phyloP scores from a whole-genome alignment of 92 coral and sea anemone genomes.

The Epizoanthus ramosus region DNA sequence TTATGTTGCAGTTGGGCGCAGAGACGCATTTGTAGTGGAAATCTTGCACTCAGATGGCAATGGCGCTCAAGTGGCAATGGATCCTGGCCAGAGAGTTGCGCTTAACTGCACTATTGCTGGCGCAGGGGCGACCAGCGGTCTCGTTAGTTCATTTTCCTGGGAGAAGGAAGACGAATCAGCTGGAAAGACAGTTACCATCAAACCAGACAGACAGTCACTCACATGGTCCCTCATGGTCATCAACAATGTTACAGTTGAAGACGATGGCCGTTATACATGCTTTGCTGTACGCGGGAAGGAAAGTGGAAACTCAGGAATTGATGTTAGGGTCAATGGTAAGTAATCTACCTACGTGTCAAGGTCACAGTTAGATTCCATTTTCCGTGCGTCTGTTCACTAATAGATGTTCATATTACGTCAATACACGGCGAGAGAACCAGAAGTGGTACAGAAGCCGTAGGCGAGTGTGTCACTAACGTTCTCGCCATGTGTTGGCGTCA shows the following conservation, averaged over 20 bases:
- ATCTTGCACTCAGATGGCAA: slow-evolving; percentile 8
- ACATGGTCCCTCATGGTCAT: slow-evolving; percentile 17
- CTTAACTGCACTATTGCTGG: slow-evolving; percentile 13
- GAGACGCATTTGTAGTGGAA: slow-evolving; percentile 8
- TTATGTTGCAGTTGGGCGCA: neutral
- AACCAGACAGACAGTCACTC: neutral
- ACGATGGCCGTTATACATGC: slow-evolving; percentile 20
- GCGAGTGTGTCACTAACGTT: too few species aligned
- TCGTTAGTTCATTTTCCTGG: slow-evolving; percentile 12
- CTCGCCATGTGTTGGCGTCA: too few species aligned
- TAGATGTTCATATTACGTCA: too few species aligned
- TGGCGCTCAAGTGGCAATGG: neutral
- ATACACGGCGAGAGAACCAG: too few species aligned
- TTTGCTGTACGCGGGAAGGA: neutral
- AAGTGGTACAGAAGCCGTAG: too few species aligned
- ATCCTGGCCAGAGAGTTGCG: neutral
- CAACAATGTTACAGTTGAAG: neutral
- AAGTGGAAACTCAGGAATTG: slow-evolving; percentile 1
- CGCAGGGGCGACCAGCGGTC: neutral
- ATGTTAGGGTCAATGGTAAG: slow-evolving; percentile 22
- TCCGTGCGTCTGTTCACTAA: too few species aligned
- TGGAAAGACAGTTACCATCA: neutral
- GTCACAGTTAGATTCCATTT: too few species aligned
- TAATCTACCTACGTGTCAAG: neutral
- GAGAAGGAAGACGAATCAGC: neutral